Evolutionary conservation across 2,113 vertebrate genomes (phyloP).

Genomic region (Carlito syrichta): DNA sequence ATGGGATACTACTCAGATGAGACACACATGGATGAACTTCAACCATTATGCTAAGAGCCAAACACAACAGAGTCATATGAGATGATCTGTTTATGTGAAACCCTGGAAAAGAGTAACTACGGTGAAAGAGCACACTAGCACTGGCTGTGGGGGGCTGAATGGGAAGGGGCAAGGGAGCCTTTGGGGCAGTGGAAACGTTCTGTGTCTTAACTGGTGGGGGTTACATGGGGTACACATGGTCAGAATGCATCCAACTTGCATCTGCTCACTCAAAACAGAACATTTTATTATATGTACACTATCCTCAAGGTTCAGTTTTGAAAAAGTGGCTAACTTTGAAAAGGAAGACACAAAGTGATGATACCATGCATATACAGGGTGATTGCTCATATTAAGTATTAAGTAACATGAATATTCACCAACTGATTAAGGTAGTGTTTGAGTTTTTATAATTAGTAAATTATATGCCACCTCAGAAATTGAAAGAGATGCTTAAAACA

Average conservation of each 20-base stretch:
- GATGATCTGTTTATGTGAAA: too few species aligned
- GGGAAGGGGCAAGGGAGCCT: background rate
- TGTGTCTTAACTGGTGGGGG: background rate
- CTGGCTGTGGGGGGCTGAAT: background rate
- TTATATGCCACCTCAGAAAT: too few species aligned
- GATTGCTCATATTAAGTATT: too few species aligned
- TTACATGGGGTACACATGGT: background rate
- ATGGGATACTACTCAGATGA: background rate
- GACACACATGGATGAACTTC: too few species aligned
- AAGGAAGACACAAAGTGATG: background rate
- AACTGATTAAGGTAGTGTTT: background rate
- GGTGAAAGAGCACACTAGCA: background rate
- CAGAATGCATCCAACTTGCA: background rate
- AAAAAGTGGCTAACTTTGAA: background rate
- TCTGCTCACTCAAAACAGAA: too few species aligned
- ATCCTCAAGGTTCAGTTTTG: background rate
- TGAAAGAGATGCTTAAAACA: background rate
- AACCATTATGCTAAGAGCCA: background rate
- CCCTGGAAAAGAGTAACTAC: background rate
- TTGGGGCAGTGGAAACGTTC: background rate
- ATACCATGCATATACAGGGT: too few species aligned
- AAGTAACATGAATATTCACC: background rate
- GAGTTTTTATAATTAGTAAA: background rate
- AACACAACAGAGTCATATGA: rapidly evolving
- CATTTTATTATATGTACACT: too few species aligned